Conservation (phyloP, 2,113 vertebrate species). For the Eretmochelys imbricata region DNA sequence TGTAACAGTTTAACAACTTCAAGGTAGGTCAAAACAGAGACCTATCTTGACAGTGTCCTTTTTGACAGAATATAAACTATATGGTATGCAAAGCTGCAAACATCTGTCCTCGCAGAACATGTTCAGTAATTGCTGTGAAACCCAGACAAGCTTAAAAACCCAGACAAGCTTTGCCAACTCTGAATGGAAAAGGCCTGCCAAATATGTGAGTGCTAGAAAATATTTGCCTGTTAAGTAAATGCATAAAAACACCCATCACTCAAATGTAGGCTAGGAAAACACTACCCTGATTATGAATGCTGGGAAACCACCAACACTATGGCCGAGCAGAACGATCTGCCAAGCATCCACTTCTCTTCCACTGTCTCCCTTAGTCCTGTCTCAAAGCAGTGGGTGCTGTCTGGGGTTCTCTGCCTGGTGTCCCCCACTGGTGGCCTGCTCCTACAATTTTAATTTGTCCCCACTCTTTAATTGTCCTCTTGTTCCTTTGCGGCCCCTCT, state of each 20-base stretch:
- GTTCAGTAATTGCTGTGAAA: conserved; percentile 27
- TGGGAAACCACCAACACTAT: neutral
- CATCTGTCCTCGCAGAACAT: conserved; percentile 13
- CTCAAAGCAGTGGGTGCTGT: neutral
- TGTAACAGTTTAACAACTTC: neutral
- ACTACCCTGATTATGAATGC: neutral
- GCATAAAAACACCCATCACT: accelerated
- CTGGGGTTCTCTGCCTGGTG: neutral
- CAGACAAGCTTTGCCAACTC: neutral
- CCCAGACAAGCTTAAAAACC: neutral
- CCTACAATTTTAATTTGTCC: neutral
- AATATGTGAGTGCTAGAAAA: neutral
- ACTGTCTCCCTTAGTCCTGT: neutral
- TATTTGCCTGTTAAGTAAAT: neutral
- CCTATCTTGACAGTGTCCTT: conserved; percentile 49
- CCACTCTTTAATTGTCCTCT: accelerated
- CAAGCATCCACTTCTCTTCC: neutral
- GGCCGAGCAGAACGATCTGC: neutral
- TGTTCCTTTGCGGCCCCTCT: neutral
- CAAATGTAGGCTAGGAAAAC: accelerated
- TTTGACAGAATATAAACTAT: conserved; percentile 58
- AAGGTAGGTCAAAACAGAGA: conserved; percentile 48
- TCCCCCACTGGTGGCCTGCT: neutral
- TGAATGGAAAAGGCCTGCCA: neutral
- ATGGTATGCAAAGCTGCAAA: conserved; percentile 58